phyloP scores from a whole-genome alignment of 2,888 invertebrate genomes.

The Prenolepis imparis region DNA sequence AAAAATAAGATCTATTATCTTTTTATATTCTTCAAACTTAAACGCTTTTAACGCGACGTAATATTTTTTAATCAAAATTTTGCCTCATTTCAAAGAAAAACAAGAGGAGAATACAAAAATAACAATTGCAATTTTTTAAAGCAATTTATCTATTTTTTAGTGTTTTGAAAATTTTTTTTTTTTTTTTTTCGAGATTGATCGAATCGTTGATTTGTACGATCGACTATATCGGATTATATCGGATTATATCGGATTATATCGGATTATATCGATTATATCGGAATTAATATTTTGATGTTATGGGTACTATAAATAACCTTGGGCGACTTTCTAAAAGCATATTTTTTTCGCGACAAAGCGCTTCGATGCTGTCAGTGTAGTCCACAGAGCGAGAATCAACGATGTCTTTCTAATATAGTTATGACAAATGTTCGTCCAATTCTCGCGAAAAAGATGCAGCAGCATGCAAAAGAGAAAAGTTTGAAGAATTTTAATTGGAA shows the following conservation, averaged over 20 bases:
- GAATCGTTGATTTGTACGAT: background rate
- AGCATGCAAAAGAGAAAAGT: constrained; percentile 63
- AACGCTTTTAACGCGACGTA: background rate
- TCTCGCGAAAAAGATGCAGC: constrained; percentile 54
- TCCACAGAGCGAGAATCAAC: background rate
- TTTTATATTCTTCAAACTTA: background rate
- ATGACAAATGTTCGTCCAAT: constrained; percentile 73
- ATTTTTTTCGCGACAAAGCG: constrained; percentile 20
- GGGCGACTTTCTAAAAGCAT: background rate
- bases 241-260: background rate
- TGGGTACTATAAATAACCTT: background rate
- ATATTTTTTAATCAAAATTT: background rate
- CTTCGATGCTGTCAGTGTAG: background rate
- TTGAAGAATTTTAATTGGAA: constrained; percentile 81
- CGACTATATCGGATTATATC: background rate
- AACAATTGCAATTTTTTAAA: constrained; percentile 17
- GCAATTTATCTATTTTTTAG: background rate
- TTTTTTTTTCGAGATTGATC: constrained; percentile 4
- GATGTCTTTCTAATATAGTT: constrained; percentile 51
- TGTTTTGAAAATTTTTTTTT: constrained; percentile 14
- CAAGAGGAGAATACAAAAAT: background rate
- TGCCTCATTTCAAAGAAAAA: background rate
- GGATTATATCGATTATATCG: background rate
- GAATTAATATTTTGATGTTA: background rate
- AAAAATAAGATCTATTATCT: background rate